Evolutionary conservation across 1,140 invertebrate species (phyloP).

Genomic region (Pygmarrhopalites habei): DNA sequence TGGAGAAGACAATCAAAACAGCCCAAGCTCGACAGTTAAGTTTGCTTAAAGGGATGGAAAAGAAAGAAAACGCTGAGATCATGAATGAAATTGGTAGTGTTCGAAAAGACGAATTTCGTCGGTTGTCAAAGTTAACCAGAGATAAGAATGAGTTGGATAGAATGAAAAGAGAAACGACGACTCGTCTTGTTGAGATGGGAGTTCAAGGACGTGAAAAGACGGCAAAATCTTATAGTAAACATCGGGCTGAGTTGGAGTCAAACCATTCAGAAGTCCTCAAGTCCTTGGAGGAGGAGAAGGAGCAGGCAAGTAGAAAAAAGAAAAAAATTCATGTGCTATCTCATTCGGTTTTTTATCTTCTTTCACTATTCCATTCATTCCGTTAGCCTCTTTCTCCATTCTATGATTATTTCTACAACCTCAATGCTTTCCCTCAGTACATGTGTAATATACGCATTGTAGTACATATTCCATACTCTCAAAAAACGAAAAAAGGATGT

Average conservation of each 20-base stretch:
- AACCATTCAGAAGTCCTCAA: constrained; percentile 43
- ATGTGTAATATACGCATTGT: too few relatives aligned
- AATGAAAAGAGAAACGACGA: constrained; percentile 65
- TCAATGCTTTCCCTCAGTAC: not conserved
- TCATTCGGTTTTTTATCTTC: not conserved
- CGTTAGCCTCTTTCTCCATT: not conserved
- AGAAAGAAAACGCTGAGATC: constrained; percentile 71
- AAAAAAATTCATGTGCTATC: not conserved
- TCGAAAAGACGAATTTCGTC: constrained; percentile 78
- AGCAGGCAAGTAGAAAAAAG: constrained; percentile 39
- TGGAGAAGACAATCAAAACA: constrained; percentile 29
- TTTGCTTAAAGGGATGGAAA: constrained; percentile 52
- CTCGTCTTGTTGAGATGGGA: constrained; percentile 69
- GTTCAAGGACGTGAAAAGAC: constrained; percentile 63
- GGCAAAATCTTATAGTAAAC: constrained; percentile 41
- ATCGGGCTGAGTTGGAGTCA: constrained; percentile 43
- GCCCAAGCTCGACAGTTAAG: constrained; percentile 27
- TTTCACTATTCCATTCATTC: not conserved
- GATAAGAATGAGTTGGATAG: constrained; percentile 82
- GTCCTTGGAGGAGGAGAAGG: constrained; percentile 41
- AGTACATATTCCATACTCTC: too few relatives aligned
- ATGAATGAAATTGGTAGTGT: constrained; percentile 73
- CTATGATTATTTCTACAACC: not conserved
- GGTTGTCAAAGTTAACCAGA: constrained; percentile 65
- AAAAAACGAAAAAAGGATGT: too few relatives aligned